Base-by-base conservation (phyloP, 2,888 invertebrate genomes). In the Lochmaea capreae region DNA sequence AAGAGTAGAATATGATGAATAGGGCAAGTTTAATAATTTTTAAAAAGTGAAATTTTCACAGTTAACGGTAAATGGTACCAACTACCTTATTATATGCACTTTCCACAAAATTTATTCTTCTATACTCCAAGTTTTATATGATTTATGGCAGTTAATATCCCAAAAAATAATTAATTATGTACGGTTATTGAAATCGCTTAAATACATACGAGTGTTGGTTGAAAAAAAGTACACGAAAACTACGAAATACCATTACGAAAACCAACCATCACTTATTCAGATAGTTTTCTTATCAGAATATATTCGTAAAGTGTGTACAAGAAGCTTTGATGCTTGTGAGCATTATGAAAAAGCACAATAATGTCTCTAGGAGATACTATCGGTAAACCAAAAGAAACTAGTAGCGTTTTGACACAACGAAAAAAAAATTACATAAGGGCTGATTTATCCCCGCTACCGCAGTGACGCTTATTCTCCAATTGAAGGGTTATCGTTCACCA, bases 1-100 rank as follows among this genome's bases (percentile, higher is more conserved):
- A 52, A 16, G 49, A 62, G 33, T 26, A 71, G 22, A 58, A 70
- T 65, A 73, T 73, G 76, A 73, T 74, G 74, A 61, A 76, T 76
- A 74, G 72, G 70, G 59, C 73, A 59, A 67, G 72, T 73, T 75
- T 66, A 73, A 73, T 73, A 57, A 74, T 71, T 72, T 74, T 72
- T 46, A 73, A 70, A 72, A 71, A 78, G 76, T 75, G 76, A 76
- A 78, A 78, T 75, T 75, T 63, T 54, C 14, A 57, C 18, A 18
- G 63, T 61, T 59, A 65, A 77, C 61, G 66, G 72, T 77, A 74
- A 77, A 12, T 75, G 63, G 71, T 66, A 54, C 46, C 61, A 43
- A 67, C 54, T 67, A 33, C 61, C 75, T 75, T 71, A 77, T 77
- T 74, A 77, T 74, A 77, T 69, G 72, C 76, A 67, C 77, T 78